Base-by-base conservation (phyloP, 1,140 invertebrate genomes). In the Leptonema lineaticorne region DNA sequence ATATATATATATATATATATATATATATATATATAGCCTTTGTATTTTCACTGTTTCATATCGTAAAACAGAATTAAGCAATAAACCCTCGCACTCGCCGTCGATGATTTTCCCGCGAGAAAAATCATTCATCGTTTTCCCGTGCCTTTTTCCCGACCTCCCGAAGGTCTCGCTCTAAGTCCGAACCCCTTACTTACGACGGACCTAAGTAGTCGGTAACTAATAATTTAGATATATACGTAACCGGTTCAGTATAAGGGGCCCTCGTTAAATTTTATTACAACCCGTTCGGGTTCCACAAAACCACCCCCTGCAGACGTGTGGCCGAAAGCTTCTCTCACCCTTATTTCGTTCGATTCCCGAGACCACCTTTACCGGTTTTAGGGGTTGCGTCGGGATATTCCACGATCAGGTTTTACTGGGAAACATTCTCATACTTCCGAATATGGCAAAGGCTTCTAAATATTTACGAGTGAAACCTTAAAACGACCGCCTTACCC, bases 191-290 rank as follows among this genome's bases (percentile, higher is more conserved):
- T 22, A 53, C 50, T 53, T 53, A 53, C 27, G 50, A 24, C 11
- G 50, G 50, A 24, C 59, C 59, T 62, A 62, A 62, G 59, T 62
- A 62, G 62, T 64, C 24, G 16, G 62, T 46, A 20, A 64, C 62
- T 50, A 53, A 53, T 64, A 50, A 50, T 64, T 48, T 64, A 64
- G 62, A 64, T 62, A 62, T n/a, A n/a, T 62, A 64, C 62, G 62
- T 45, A 46, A 26, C 46, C 26, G 62, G 46, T 27, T 46, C 60
- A 26, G 16, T 30, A 60, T 26, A 64, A 48, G 62, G 62, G 62
- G 62, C 46, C 62, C 28, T 46, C 64, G 41, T 66, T 66, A 66
- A 66, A 66, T 66, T 66, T 66, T 66, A 66, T 66, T 66, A 58
- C 64, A 41, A 45, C 48, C 48, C 64, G 62, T 57, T 64, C 64